Evolutionary conservation across 2,113 vertebrate species (phyloP).

Genomic region (Ophthalmolycus amberensis): DNA sequence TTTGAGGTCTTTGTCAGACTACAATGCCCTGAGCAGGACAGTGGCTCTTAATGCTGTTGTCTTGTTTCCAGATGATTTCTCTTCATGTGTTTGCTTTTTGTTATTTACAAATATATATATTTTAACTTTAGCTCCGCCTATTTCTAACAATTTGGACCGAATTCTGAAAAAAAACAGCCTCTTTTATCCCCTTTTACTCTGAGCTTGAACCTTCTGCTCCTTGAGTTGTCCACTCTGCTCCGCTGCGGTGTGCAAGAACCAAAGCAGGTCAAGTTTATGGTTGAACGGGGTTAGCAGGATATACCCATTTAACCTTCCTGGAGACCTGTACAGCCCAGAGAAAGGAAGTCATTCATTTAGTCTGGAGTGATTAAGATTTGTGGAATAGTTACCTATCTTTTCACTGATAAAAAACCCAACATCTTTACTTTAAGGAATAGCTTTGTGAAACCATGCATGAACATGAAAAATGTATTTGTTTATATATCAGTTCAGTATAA

Average conservation of each 20-base stretch:
- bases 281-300: constrained; percentile 68
- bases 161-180: not conserved
- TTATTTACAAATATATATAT: not conserved
- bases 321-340: constrained; percentile 36
- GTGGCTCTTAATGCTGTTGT: constrained; percentile 38
- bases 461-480: too few relatives aligned
- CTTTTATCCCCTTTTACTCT: not conserved
- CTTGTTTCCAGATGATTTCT: constrained; percentile 32
- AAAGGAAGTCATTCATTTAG: constrained; percentile 75
- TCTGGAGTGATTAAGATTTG: constrained; percentile 45
- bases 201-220: constrained; percentile 30
- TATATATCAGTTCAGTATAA: too few relatives aligned
- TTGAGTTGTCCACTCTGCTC: constrained; percentile 4
- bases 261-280: constrained; percentile 57
- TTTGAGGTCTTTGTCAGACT: constrained; percentile 65
- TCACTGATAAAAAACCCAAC: constrained; percentile 50
- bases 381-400: constrained; percentile 45
- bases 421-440: constrained; percentile 56
- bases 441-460: constrained; percentile 70
- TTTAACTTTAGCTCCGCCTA: not conserved
- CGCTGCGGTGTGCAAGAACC: constrained; percentile 6
- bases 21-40: constrained; percentile 55
- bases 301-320: constrained; percentile 65
- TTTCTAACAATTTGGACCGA: not conserved
- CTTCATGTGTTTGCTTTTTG: constrained; percentile 1